Evolutionary conservation across 1,140 invertebrate species (phyloP), one percentile per base, ranked within the genome.

Genomic region (Drosophila funebris): DNA sequence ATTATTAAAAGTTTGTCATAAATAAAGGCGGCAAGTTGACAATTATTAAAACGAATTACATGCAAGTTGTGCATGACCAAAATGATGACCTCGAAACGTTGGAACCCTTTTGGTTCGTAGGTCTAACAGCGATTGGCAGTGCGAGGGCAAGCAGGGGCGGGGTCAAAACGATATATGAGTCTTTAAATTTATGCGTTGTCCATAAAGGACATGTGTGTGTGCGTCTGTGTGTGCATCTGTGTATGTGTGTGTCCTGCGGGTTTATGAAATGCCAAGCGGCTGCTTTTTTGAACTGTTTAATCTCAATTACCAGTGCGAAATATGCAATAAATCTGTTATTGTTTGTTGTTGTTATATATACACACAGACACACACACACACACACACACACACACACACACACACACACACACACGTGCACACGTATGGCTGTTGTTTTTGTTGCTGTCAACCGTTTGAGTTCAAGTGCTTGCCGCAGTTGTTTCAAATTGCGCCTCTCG

Each of bases 321-420:
- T 85, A 87, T 82, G 78, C 82, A 81, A 85, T 87, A 85, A 87
- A 85, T 85, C 77, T 85, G 81, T 85, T 85, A 87, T 87, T 87
- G 82, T 85, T 85, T 85, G 81, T 64, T 48, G 76, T 63, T 66
- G 70, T 60, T 57, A 16, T 64, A 43, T 22, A 74, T 61, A 33
- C 6, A 73, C 44, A 36, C 13, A 39, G n/a, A 48, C 16, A 31
- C 9, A 18, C 33, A 29, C 8, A 67, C 43, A 29, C 5, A 60
- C 31, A 48, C 4, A 39, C n/a, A n/a, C n/a, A n/a, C n/a, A n/a
- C n/a, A n/a, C n/a, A n/a, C n/a, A n/a, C n/a, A n/a, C n/a, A n/a
- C n/a, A n/a, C n/a, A n/a, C n/a, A n/a, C n/a, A n/a, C n/a, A n/a
- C 33, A 48, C n/a, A 44, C 33, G 14, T 3, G 4, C 39, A 37